phyloP scores from a whole-genome alignment of 2,888 invertebrate species.

The Antheraea yamamai region DNA sequence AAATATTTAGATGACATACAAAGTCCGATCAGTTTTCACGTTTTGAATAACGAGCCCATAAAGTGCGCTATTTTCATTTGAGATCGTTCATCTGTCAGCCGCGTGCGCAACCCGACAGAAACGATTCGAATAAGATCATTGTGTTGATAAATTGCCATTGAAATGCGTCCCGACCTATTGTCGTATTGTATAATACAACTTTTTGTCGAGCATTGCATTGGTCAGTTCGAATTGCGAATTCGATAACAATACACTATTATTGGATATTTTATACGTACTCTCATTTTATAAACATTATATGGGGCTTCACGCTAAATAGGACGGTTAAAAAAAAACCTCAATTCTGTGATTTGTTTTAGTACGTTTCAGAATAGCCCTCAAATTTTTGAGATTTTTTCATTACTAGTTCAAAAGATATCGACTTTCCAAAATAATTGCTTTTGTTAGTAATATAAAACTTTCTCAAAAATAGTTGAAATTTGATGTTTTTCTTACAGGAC shows the following conservation, averaged over 20 bases:
- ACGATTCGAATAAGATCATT: constrained; percentile 4
- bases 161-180: constrained; percentile 2
- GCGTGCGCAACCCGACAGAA: constrained; percentile 12
- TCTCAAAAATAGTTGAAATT: not conserved
- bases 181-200: not conserved
- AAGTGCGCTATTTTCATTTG: constrained; percentile 22
- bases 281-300: constrained; percentile 4
- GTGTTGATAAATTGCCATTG: constrained; percentile 11
- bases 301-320: too few species aligned
- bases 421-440: too few species aligned
- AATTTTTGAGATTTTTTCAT: too few species aligned
- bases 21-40: not conserved
- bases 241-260: constrained; percentile 8
- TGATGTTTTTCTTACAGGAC: not conserved
- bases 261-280: constrained; percentile 21
- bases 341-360: too few species aligned
- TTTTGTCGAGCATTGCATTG: constrained; percentile 3
- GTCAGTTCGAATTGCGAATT: constrained; percentile 14
- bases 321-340: too few species aligned
- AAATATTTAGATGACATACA: constrained; percentile 12
- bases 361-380: too few species aligned
- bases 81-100: constrained; percentile 21
- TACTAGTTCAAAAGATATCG: too few species aligned
- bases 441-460: too few species aligned
- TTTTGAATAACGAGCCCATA: constrained; percentile 12